Percentiles rank a stretch among this genome's conserved stretches.
These are phyloP conservation scores for Artibeus jamaicensis DNA, from an alignment of 2,797 vertebrate species.

Conservation along the genomic window DNA sequence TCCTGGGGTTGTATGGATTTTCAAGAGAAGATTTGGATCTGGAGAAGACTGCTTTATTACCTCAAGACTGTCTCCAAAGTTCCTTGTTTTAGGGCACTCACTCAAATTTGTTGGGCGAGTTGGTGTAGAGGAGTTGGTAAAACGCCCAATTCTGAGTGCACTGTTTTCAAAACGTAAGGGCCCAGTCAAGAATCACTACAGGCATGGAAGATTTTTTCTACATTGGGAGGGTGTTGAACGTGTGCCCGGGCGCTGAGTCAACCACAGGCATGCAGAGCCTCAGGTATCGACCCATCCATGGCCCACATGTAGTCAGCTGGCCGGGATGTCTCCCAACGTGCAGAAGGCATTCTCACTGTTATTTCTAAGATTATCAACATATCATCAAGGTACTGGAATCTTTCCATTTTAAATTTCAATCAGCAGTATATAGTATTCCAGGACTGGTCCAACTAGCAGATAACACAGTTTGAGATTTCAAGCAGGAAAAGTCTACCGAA, in stretches of 20 bases:
- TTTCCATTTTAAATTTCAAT: not conserved
- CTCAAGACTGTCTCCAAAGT: not conserved
- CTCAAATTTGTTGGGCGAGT: not conserved
- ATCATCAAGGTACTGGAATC: not conserved
- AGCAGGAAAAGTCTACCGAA: not conserved
- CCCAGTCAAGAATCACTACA: not conserved
- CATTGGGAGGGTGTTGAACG: not conserved
- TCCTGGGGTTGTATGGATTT: not conserved
- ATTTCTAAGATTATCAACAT: not conserved
- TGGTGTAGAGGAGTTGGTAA: not conserved
- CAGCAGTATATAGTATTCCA: not conserved
- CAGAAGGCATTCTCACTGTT: not conserved
- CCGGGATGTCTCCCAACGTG: not conserved
- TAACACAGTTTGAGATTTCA: not conserved
- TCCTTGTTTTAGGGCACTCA: not conserved
- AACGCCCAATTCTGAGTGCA: not conserved
- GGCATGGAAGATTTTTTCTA: not conserved
- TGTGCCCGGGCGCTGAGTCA: not conserved
- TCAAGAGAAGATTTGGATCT: not conserved
- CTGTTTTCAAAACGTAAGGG: not conserved
- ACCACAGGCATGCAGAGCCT: not conserved
- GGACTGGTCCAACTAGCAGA: not conserved
- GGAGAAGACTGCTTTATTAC: not conserved
- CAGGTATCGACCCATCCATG: not conserved
- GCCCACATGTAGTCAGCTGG: not conserved